These are phyloP conservation scores for Aphaenogaster ashmeadi DNA, from an alignment of 1,140 invertebrate genomes.

Conservation along the genomic window DNA sequence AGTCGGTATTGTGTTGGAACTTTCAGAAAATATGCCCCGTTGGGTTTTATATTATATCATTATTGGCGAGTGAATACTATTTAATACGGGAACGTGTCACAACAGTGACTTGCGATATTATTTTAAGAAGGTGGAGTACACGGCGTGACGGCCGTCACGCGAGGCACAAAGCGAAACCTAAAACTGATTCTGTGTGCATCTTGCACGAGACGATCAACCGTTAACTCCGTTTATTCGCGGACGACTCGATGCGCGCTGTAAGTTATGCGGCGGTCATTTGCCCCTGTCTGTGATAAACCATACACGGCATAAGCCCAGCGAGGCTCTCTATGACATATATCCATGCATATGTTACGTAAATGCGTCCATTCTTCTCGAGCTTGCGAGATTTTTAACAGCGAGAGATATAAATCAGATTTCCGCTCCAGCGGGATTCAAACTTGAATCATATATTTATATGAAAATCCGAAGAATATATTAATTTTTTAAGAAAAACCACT, in stretches of 20 bases:
- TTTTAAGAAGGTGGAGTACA: conserved; percentile 28
- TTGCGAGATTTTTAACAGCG: conserved; percentile 4
- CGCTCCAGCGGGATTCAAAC: neutral
- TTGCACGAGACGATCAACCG: conserved; percentile 46
- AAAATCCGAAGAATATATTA: neutral
- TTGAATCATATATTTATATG: neutral
- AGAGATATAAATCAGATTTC: conserved; percentile 11
- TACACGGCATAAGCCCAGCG: neutral
- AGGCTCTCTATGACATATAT: conserved; percentile 26
- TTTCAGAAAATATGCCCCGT: neutral
- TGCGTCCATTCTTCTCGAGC: neutral
- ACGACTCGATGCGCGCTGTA: conserved; percentile 10
- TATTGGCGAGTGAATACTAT: neutral
- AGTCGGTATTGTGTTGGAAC: neutral
- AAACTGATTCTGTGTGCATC: conserved; percentile 48
- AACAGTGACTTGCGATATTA: conserved; percentile 51
- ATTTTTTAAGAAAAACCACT: neutral
- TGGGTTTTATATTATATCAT: conserved; percentile 27
- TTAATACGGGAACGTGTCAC: conserved; percentile 34
- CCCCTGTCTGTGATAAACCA: conserved; percentile 50
- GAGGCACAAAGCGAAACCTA: conserved; percentile 37
- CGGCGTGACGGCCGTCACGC: conserved; percentile 6
- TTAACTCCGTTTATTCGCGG: conserved; percentile 57
- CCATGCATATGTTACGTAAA: conserved; percentile 28
- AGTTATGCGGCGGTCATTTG: conserved; percentile 51